Evolutionary conservation across 1,140 invertebrate species (phyloP), one percentile per base, ranked within the genome.

Genomic region (Drosophila teissieri): DNA sequence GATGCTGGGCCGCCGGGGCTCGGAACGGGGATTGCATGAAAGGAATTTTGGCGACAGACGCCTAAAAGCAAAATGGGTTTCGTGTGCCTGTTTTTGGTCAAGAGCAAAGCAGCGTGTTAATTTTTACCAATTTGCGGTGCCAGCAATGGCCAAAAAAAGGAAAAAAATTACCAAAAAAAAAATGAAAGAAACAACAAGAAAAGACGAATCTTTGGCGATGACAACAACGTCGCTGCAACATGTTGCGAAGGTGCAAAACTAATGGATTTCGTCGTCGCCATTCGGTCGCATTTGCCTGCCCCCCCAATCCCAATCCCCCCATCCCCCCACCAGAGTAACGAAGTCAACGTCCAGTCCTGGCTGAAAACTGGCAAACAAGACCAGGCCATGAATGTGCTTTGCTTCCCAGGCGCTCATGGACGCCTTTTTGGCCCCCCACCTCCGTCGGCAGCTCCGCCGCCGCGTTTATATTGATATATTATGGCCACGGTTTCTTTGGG

Each of bases 401-500:
- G 84, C 84, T 88, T 88, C 83, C 84, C 84, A 89, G 84, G 79
- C 84, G 80, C 83, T 80, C 81, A 67, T 52, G 73, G 73, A 74
- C 73, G 68, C 65, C 68, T 64, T 51, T 62, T 46, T 57, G 56
- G 39, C n/a, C 31, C 22, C 44, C 10, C 19, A 19, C 19, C 24
- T 14, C 10, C n/a, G 11, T 11, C 12, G 11, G 31, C 34, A 37
- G 62, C 54, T 68, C 53, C 70, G 22, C 54, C 27, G 49, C 80
- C 80, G 82, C 69, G 82, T 81, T 89, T 90, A 82, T 89, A 88
- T 91, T 91, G 89, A 91, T 91, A 91, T 91, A 91, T 91, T 90
- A 89, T 84, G 90, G 80, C 90, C 78, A 90, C 81, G 80, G 82
- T 90, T 86, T 90, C 90, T 91, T 91, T 91, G 90, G 86, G 90